Base-by-base conservation (phyloP, 2,113 vertebrate species). In the Coreoperca whiteheadi region DNA sequence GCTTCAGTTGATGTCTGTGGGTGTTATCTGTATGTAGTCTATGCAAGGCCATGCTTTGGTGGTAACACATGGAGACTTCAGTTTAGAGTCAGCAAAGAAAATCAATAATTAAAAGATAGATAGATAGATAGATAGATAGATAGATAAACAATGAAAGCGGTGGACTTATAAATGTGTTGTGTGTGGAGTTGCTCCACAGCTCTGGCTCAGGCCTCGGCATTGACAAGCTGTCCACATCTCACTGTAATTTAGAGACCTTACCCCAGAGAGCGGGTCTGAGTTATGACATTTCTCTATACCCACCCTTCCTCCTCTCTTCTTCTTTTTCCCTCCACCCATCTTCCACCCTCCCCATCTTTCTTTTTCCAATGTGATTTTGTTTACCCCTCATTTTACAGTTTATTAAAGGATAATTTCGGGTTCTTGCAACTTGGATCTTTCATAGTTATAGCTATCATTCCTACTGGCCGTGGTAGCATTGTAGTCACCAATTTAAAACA, bases 171-270 rank as follows among this genome's bases (percentile, higher is more conserved):
- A 87, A 69, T 39, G 50, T 74, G 63, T 68, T 77, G 69, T 63
- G 48, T 86, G 77, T 79, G 63, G 63, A 83, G 86, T 77, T 83
- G 75, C 88, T 88, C 86, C 83, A 67, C 76, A 90, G 86, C 74
- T 90, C 54, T 64, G 69, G 86, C 86, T 81, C 85, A 65, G 88
- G 83, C 87, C 92, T 86, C 56, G 39, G 59, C 92, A 95, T 94
- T 94, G 95, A 95, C 93, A 94, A 94, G 91, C 95, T 94, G 92
- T 94, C 95, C 88, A 89, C 90, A 94, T 94, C 74, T 72, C 85
- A 89, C 79, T 90, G 91, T 95, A 94, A 95, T 94, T 95, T 95
- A 95, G 82, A 93, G 93, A 90, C 91, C 91, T 88, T 59, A 87
- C 91, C 87, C 83, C 87, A 81, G 92, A 93, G 94, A 92, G 83